phyloP scores from a whole-genome alignment of 2,888 invertebrate species.

The Marasmarcha lunaedactyla region DNA sequence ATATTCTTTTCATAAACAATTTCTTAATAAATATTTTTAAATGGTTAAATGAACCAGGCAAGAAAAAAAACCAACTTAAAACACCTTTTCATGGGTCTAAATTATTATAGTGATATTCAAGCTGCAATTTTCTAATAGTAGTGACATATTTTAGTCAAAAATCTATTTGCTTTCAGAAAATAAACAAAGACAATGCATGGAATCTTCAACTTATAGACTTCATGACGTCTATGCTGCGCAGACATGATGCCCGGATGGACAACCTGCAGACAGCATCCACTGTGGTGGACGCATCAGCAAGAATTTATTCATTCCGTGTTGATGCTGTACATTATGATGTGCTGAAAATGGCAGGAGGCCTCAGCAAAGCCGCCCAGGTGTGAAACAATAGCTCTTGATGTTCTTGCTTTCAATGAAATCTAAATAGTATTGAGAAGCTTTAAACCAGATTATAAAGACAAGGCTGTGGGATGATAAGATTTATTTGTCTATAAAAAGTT shows the following conservation, averaged over 20 bases:
- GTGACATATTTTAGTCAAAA: too few species aligned
- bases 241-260: conserved; percentile 77
- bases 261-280: conserved; percentile 85
- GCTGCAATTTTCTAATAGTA: too few species aligned
- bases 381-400: conserved; percentile 1
- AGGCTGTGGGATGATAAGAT: too few species aligned
- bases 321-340: conserved; percentile 87
- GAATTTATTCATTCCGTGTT: conserved; percentile 89
- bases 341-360: conserved; percentile 80
- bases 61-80: too few species aligned
- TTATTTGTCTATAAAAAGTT: too few species aligned
- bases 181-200: conserved; percentile 91
- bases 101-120: too few species aligned
- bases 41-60: too few species aligned
- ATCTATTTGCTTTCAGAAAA: conserved; percentile 84
- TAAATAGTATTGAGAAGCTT: too few species aligned
- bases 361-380: conserved; percentile 67
- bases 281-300: conserved; percentile 88
- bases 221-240: conserved; percentile 80
- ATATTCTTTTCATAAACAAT: too few species aligned
- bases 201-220: conserved; percentile 88
- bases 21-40: too few species aligned
- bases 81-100: too few species aligned
- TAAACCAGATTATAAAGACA: too few species aligned
- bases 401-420: conserved; percentile 1